Conservation (phyloP, 2,113 vertebrate species). For the Phoenicopterus ruber region DNA sequence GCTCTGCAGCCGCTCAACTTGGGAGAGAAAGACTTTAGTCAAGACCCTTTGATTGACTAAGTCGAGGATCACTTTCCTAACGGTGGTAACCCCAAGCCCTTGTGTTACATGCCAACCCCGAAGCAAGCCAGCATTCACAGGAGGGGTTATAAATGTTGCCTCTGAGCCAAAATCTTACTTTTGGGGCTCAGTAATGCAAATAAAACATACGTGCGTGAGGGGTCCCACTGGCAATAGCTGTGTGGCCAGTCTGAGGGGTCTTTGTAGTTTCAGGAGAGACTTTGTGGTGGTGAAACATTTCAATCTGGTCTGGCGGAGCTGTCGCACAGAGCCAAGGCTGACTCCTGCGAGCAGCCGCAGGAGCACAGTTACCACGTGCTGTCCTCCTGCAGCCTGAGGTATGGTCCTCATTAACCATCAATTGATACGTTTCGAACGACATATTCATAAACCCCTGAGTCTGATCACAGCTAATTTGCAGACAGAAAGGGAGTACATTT, state of each 20-base stretch:
- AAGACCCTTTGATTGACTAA: neutral
- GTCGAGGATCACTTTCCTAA: neutral
- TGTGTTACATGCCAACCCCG: neutral
- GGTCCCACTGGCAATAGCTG: neutral
- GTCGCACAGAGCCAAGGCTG: neutral
- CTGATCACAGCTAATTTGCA: neutral
- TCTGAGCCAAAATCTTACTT: neutral
- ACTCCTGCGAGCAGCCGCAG: neutral
- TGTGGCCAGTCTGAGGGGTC: neutral
- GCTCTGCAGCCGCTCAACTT: neutral
- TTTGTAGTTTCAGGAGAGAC: neutral
- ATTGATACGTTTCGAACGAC: fast-evolving
- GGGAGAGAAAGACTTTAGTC: neutral
- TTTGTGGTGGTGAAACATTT: neutral
- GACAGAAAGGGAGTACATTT: neutral
- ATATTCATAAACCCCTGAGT: neutral
- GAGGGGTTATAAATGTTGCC: neutral
- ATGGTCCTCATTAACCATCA: neutral
- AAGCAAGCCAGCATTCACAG: neutral
- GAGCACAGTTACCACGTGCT: neutral
- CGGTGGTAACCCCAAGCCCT: neutral
- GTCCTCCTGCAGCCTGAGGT: neutral
- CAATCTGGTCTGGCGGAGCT: neutral
- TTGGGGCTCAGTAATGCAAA: neutral
- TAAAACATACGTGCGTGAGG: neutral